phyloP scores from a whole-genome alignment of 2,797 vertebrate genomes.

The Oryzias dopingdopingensis region DNA sequence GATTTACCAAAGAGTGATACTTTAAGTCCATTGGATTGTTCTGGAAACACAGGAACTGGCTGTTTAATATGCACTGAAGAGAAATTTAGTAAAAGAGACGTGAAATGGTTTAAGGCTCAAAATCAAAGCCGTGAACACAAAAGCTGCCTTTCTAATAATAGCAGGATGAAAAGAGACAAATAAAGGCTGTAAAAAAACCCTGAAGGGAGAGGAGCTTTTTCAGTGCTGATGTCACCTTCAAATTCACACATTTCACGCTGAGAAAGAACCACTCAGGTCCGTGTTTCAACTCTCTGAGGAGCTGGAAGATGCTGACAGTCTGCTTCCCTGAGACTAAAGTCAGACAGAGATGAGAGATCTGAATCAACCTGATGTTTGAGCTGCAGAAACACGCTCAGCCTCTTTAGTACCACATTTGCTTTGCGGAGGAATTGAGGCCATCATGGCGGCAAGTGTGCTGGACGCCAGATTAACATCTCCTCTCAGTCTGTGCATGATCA shows the following conservation, averaged over 20 bases:
- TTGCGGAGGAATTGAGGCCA: conserved; percentile 51
- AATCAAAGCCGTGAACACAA: background rate
- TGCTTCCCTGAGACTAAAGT: too few relatives aligned
- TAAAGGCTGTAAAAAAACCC: too few relatives aligned
- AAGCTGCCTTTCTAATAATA: background rate
- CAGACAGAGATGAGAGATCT: background rate
- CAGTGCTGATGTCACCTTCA: too few relatives aligned
- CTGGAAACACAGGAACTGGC: too few relatives aligned
- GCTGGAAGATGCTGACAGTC: too few relatives aligned
- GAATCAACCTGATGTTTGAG: background rate
- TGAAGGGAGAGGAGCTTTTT: too few relatives aligned
- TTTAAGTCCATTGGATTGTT: too few relatives aligned
- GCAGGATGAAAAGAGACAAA: background rate
- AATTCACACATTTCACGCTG: background rate
- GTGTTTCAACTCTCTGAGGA: too few relatives aligned
- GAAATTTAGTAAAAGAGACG: background rate
- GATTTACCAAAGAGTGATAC: too few relatives aligned
- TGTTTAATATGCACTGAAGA: too few relatives aligned
- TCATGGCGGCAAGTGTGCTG: conserved; percentile 38
- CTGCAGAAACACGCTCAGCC: background rate
- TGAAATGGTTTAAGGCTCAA: background rate
- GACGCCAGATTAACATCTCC: conserved; percentile 41
- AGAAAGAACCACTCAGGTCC: background rate
- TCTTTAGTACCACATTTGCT: background rate
- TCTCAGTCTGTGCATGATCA: conserved; percentile 20